phyloP scores from a whole-genome alignment of 1,140 invertebrate genomes.

The Scaptodrosophila lebanonensis region DNA sequence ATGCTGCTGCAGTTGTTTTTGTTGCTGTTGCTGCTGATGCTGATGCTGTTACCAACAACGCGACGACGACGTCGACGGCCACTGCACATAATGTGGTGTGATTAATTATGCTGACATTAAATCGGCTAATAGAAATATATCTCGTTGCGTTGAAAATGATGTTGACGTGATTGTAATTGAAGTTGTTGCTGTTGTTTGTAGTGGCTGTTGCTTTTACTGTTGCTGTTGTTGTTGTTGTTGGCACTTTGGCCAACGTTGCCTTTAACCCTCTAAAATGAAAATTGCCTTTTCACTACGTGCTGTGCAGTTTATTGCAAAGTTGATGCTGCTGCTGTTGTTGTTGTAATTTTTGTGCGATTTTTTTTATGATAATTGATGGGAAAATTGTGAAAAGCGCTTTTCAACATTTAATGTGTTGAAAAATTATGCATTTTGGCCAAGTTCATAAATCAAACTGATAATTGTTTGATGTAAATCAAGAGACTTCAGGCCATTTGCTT shows the following conservation, averaged over 20 bases:
- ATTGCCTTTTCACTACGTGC: conserved; percentile 65
- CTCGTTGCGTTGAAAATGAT: conserved; percentile 71
- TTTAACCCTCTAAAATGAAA: conserved; percentile 54
- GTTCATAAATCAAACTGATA: conserved; percentile 64
- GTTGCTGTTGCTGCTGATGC: conserved; percentile 18
- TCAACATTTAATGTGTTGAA: conserved; percentile 26
- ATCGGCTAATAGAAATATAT: conserved; percentile 76
- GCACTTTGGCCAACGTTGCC: conserved; percentile 45
- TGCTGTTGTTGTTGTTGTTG: conserved; percentile 25
- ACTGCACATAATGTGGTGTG: conserved; percentile 55
- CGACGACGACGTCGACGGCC: too few relatives aligned
- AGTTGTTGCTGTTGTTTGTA: conserved; percentile 49
- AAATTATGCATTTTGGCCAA: conserved; percentile 57
- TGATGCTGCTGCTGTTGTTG: too few relatives aligned
- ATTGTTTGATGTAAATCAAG: conserved; percentile 56
- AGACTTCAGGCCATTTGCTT: conserved; percentile 36
- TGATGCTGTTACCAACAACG: conserved; percentile 24
- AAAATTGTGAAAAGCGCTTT: conserved; percentile 67
- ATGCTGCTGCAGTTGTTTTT: conserved; percentile 19
- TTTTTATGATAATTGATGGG: conserved; percentile 68
- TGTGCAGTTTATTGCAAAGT: conserved; percentile 74
- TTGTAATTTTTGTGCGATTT: conserved; percentile 64
- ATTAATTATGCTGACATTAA: conserved; percentile 76
- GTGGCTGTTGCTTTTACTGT: conserved; percentile 23
- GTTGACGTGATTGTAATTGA: conserved; percentile 74